Conservation (phyloP, 2,113 vertebrate genomes). For the Elephas maximus region DNA sequence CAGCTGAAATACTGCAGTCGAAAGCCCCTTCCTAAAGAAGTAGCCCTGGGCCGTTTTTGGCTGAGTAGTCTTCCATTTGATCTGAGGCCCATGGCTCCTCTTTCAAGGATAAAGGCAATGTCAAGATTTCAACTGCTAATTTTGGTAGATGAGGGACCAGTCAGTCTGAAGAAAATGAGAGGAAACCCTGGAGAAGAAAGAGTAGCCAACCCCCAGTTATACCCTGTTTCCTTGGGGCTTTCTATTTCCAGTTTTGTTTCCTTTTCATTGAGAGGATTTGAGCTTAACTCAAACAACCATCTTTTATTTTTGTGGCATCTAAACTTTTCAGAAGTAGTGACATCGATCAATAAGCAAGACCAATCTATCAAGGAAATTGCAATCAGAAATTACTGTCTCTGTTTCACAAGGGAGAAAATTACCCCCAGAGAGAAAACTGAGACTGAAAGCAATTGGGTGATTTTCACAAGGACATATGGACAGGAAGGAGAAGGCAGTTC, state of each 20-base stretch:
- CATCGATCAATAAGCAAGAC: conserved; percentile 17
- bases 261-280: neutral
- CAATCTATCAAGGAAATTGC: neutral
- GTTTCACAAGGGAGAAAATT: neutral
- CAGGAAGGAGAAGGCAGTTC: neutral
- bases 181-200: neutral
- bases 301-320: neutral
- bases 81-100: neutral
- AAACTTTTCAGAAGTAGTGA: neutral
- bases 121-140: neutral
- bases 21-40: conserved; percentile 12
- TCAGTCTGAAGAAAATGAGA: neutral
- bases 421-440: neutral
- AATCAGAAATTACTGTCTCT: neutral
- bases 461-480: neutral
- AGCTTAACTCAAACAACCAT: neutral
- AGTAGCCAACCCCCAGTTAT: neutral
- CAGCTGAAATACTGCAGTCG: neutral
- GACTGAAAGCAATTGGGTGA: neutral
- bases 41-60: neutral
- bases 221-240: neutral
- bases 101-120: neutral
- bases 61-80: neutral
- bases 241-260: neutral
- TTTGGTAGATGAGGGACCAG: rapidly evolving